Base-by-base conservation (phyloP, 2,888 invertebrate genomes). In the Dendrolimus pini region DNA sequence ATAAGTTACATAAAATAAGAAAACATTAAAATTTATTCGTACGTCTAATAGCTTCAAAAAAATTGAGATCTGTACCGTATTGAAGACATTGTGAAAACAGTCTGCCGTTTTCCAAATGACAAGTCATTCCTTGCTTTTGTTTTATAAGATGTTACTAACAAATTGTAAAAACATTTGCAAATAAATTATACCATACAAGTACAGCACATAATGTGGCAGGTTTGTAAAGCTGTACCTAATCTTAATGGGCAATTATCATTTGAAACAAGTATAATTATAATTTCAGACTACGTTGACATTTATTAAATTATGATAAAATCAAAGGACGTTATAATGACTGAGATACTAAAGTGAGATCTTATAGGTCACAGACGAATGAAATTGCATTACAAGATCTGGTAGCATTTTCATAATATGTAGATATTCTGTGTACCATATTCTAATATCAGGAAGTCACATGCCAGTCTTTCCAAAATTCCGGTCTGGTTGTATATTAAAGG, bases 21-120 rank as follows among this genome's bases (percentile, higher is more conserved):
- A 78, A 75, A 74, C 67, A 30, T 30, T 30, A 55, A 54, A 56
- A 52, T 14, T 13, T 59, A 47, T 47, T 54, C 53, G 47, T 57
- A 57, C 13, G 75, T 75, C 88, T 90, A 89, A 82, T 90, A 90
- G 90, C 90, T 88, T 90, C 90, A 77, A 85, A 82, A 82, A 81
- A 61, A 83, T 83, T 90, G 90, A 90, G 90, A 90, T 90, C 90
- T 82, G 86, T 82, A 77, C 90, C 82, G 86, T 82, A 77, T 79
- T 80, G 71, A 77, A 77, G 47, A 47, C 47, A 47, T 10, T 47
- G 47, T 47, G 47, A 47, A 47, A 47, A 47, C 8, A 47, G 12
- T 12, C 47, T 47, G 47, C 47, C 47, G 47, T 47, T 30, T 30
- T 6, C 30, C 30, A 30, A 3, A 30, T 30, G 30, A 30, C 6